Percentiles rank a stretch among this genome's conserved stretches.
Evolutionary conservation across 1,140 invertebrate genomes (phyloP).

Genomic region (Cheumatopsyche charites): DNA sequence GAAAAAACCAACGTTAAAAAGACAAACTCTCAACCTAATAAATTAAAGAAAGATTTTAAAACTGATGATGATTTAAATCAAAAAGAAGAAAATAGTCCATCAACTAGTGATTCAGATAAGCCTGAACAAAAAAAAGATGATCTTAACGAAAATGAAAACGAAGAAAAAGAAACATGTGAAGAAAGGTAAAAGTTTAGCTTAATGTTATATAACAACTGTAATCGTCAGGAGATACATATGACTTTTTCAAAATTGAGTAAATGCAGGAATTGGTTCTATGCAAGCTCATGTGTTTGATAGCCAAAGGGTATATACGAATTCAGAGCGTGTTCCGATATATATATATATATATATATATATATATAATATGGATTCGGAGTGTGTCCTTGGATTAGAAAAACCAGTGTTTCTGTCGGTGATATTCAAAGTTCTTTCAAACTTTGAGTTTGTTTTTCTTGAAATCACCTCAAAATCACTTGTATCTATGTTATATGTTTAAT

Average conservation of each 20-base stretch:
- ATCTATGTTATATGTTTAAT: conserved; percentile 12
- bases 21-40: conserved; percentile 20
- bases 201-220: no score
- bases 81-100: conserved; percentile 37
- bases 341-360: conserved; percentile 6
- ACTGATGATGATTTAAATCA: conserved; percentile 34
- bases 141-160: conserved; percentile 33
- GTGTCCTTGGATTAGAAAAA: no score
- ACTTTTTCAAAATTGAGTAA: no score
- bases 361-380: no score
- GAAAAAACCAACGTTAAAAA: conserved; percentile 34
- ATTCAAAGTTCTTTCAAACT: no score
- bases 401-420: no score
- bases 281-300: conserved; percentile 11
- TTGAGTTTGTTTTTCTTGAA: no score
- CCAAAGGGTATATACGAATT: no score
- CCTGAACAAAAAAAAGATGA: conserved; percentile 37
- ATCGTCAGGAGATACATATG: no score
- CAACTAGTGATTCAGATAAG: conserved; percentile 44
- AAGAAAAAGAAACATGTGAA: conserved; percentile 37
- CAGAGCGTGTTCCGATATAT: no score
- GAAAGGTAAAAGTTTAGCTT: conserved; percentile 31
- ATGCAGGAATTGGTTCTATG: no score
- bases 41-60: conserved; percentile 44
- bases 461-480: no score